These are phyloP conservation scores for Bimastos eiseni DNA, from an alignment of 2,888 invertebrate genomes.

Conservation along the genomic window DNA sequence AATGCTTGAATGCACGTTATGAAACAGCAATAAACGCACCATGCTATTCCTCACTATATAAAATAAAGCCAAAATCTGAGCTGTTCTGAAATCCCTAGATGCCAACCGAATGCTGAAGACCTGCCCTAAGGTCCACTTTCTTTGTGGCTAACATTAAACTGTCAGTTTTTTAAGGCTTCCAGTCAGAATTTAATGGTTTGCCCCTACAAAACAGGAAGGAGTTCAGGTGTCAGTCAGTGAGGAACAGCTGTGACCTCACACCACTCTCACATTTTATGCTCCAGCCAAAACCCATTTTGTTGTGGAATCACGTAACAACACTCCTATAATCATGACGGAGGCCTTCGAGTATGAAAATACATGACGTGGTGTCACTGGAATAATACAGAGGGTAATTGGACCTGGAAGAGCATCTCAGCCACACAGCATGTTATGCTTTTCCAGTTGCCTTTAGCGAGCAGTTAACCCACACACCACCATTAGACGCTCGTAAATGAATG, in stretches of 20 bases:
- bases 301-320: not conserved
- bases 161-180: not conserved
- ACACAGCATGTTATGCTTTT: not conserved
- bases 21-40: not conserved
- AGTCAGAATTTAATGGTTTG: not conserved
- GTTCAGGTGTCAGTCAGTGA: not conserved
- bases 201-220: not conserved
- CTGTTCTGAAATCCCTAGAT: not conserved
- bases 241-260: not conserved
- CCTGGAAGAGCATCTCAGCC: not conserved
- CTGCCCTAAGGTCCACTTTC: not conserved
- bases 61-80: not conserved
- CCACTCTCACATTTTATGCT: not conserved
- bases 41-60: not conserved
- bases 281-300: conserved; percentile 13
- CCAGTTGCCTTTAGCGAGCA: not conserved
- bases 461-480: not conserved
- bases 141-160: not conserved
- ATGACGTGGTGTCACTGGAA: not conserved
- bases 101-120: not conserved
- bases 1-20: not conserved
- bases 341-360: conserved; percentile 1
- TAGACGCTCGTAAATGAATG: not conserved
- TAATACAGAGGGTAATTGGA: conserved; percentile 13
- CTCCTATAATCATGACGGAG: not conserved